Conservation (phyloP, 2,888 invertebrate species). For the Melangyna quadrimaculata region DNA sequence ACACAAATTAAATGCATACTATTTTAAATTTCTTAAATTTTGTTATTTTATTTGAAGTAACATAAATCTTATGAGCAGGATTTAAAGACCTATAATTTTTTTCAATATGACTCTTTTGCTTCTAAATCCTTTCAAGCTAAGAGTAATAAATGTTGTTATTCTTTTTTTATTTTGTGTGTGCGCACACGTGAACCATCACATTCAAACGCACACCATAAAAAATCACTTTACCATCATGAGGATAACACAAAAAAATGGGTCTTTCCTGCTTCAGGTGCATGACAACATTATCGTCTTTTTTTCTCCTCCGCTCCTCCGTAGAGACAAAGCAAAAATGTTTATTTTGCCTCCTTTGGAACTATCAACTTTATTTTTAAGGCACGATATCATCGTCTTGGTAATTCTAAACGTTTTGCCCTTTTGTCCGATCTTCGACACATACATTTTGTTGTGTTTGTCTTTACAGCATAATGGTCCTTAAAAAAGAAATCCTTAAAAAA, state of each 20-base stretch:
- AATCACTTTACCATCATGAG: conserved; percentile 19
- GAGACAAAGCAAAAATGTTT: conserved; percentile 34
- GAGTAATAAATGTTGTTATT: conserved; percentile 44
- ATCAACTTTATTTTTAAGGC: conserved; percentile 32
- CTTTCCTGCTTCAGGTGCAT: conserved; percentile 30
- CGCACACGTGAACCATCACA: conserved; percentile 38
- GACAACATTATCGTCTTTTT: neutral
- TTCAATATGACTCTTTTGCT: neutral
- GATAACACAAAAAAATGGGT: neutral
- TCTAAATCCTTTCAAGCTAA: neutral
- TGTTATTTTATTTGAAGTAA: neutral
- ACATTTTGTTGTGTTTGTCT: conserved; percentile 50
- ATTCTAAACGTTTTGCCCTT: conserved; percentile 61
- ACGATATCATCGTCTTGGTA: conserved; percentile 51
- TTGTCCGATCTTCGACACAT: conserved; percentile 37
- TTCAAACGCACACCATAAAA: conserved; percentile 45
- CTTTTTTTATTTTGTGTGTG: neutral
- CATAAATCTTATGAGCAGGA: neutral
- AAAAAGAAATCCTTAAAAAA: conserved; percentile 53
- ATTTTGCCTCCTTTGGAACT: conserved; percentile 36
- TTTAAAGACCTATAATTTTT: neutral
- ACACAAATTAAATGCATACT: too few species aligned
- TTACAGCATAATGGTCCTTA: conserved; percentile 48
- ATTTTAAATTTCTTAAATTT: too few species aligned
- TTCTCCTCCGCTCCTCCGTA: neutral